Evolutionary conservation across 2,797 vertebrate species (phyloP).

Genomic region (Sparus aurata): DNA sequence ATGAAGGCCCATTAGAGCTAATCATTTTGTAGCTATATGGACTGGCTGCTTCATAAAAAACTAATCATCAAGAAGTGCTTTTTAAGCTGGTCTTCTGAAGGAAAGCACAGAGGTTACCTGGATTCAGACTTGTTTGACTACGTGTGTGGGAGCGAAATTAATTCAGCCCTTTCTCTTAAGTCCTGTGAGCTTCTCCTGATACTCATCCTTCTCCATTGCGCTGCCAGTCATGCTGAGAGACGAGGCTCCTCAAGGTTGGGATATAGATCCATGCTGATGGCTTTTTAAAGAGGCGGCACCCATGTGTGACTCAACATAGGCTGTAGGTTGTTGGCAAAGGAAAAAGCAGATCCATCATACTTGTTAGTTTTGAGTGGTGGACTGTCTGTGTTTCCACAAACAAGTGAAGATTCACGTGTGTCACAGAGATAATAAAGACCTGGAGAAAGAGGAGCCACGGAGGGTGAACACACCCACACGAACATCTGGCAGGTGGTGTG

Average conservation of each 20-base stretch:
- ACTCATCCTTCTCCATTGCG: conserved; percentile 61
- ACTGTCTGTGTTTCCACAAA: conserved; percentile 5
- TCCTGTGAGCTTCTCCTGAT: conserved; percentile 25
- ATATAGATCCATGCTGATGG: conserved; percentile 72
- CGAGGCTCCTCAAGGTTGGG: conserved; percentile 50
- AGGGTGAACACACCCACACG: conserved; percentile 23
- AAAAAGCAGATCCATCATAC: conserved; percentile 25
- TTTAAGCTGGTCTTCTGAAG: conserved; percentile 3
- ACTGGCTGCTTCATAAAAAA: conserved; percentile 58
- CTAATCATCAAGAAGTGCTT: conserved; percentile 42
- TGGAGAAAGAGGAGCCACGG: neutral
- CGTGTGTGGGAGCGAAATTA: conserved; percentile 20
- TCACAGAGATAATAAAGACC: conserved; percentile 8
- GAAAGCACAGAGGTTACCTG: conserved; percentile 12
- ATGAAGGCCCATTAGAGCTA: conserved; percentile 53
- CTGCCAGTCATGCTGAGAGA: conserved; percentile 44
- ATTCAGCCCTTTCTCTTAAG: conserved; percentile 42
- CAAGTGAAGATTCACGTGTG: neutral
- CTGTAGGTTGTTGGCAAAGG: conserved; percentile 27
- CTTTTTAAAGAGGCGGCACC: conserved; percentile 70
- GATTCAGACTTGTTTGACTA: conserved; percentile 10
- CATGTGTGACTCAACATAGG: conserved; percentile 65
- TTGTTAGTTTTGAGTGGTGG: conserved; percentile 20
- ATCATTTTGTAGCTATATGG: conserved; percentile 43
- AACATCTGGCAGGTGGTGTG: conserved; percentile 24